These are phyloP conservation scores for Cynaeus angustus DNA, from an alignment of 2,888 invertebrate species.

Conservation along the genomic window DNA sequence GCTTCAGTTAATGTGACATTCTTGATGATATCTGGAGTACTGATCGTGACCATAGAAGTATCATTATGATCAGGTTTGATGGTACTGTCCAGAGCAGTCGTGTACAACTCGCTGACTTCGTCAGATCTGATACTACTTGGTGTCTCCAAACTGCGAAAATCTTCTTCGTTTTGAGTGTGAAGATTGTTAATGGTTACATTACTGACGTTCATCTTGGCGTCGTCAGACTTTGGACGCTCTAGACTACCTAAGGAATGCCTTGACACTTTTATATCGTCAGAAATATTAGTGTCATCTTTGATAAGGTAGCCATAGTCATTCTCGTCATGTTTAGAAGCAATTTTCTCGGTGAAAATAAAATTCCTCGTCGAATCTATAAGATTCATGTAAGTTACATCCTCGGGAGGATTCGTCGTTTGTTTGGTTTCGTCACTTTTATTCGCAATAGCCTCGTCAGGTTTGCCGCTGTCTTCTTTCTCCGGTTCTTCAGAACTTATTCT, in stretches of 20 bases:
- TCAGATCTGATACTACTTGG: slow-evolving; percentile 71
- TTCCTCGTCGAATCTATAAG: slow-evolving; percentile 59
- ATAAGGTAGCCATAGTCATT: slow-evolving; percentile 48
- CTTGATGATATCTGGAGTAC: slow-evolving; percentile 70
- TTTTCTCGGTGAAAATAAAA: slow-evolving; percentile 66
- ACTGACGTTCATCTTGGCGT: slow-evolving; percentile 61
- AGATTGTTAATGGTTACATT: slow-evolving; percentile 61
- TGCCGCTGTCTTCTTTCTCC: slow-evolving; percentile 20
- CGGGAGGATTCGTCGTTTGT: slow-evolving; percentile 45
- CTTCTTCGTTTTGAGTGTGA: slow-evolving; percentile 56
- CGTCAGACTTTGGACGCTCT: slow-evolving; percentile 75
- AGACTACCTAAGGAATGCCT: slow-evolving; percentile 77
- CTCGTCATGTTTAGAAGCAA: slow-evolving; percentile 58
- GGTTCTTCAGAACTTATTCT: slow-evolving; percentile 28
- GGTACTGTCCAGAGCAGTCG: slow-evolving; percentile 74
- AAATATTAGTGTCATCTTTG: slow-evolving; percentile 76
- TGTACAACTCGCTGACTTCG: slow-evolving; percentile 69
- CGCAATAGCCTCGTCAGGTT: slow-evolving; percentile 33
- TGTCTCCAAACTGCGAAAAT: slow-evolving; percentile 62
- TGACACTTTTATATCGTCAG: slow-evolving; percentile 79
- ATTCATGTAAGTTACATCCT: slow-evolving; percentile 34
- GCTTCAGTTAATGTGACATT: slow-evolving; percentile 68
- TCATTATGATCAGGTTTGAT: slow-evolving; percentile 66
- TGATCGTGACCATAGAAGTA: slow-evolving; percentile 71
- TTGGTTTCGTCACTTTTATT: slow-evolving; percentile 59